Evolutionary conservation across 2,113 vertebrate species (phyloP).

Genomic region (Scopus umbretta): DNA sequence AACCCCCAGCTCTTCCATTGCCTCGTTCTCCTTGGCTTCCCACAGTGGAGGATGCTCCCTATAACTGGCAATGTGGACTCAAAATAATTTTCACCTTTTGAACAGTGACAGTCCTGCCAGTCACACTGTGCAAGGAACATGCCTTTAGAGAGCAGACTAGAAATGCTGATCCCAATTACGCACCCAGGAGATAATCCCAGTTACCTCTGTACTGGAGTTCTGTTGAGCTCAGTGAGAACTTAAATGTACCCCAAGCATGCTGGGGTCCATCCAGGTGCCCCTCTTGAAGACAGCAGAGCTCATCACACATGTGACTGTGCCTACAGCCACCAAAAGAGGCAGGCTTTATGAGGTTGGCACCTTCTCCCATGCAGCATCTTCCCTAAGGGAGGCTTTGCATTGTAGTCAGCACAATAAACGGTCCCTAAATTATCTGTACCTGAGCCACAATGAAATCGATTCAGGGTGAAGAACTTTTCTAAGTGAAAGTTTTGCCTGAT

Average conservation of each 20-base stretch:
- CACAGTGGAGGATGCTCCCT: background rate
- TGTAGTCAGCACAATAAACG: background rate
- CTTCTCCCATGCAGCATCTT: background rate
- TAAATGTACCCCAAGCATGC: background rate
- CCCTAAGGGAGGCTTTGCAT: background rate
- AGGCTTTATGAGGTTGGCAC: background rate
- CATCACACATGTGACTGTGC: background rate
- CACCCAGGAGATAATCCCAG: background rate
- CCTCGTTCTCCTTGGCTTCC: background rate
- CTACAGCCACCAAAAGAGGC: background rate
- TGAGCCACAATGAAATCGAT: background rate
- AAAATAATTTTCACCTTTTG: background rate
- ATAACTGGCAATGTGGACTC: background rate
- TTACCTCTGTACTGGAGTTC: background rate
- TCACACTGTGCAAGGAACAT: background rate
- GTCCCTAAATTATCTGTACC: background rate
- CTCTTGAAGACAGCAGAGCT: background rate
- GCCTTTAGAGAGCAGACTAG: background rate
- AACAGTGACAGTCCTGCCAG: background rate
- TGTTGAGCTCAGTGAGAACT: background rate
- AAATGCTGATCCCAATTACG: background rate
- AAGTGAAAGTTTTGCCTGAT: slow-evolving; percentile 1
- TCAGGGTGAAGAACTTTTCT: background rate
- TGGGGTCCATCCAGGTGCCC: background rate
- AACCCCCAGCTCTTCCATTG: background rate